These are phyloP conservation scores for Cricetomys ansorgei DNA, from an alignment of 2,113 vertebrate species.

Conservation along the genomic window DNA sequence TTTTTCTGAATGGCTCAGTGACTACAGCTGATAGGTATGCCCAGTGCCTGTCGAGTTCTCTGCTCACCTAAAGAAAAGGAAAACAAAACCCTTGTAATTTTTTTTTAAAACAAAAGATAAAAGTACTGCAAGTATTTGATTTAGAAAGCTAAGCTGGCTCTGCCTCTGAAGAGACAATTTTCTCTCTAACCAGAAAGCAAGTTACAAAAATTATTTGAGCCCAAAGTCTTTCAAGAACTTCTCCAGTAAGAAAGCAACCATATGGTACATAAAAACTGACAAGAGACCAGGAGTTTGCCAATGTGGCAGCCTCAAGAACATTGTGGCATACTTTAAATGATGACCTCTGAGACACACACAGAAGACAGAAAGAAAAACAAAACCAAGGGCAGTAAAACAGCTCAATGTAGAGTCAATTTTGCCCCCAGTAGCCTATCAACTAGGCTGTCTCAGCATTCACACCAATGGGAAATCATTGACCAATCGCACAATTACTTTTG, in stretches of 20 bases:
- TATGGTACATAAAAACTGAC: conserved; percentile 43
- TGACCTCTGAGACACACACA: conserved; percentile 69
- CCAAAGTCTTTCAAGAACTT: conserved; percentile 78
- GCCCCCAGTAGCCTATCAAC: conserved; percentile 82
- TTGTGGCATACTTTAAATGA: conserved; percentile 66
- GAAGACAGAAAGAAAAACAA: conserved; percentile 79
- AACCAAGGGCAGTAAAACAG: conserved; percentile 81
- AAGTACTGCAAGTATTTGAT: neutral
- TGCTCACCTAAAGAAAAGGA: conserved; percentile 70
- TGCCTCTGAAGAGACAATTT: conserved; percentile 48
- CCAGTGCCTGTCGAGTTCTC: conserved; percentile 61
- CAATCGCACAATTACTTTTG: conserved; percentile 84
- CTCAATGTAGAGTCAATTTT: conserved; percentile 84
- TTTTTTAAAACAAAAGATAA: neutral
- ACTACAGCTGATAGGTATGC: conserved; percentile 1
- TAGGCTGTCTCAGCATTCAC: conserved; percentile 82
- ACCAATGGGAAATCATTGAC: conserved; percentile 82
- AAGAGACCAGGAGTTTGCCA: conserved; percentile 45
- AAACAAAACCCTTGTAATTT: conserved; percentile 21
- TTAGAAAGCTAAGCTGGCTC: conserved; percentile 44
- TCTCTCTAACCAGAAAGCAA: conserved; percentile 73
- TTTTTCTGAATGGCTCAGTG: neutral
- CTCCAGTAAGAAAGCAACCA: conserved; percentile 66
- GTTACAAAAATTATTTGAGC: conserved; percentile 49
- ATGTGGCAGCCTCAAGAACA: conserved; percentile 51